Percentiles rank a stretch among this genome's conserved stretches.
These are phyloP conservation scores for Sturnus vulgaris DNA, from an alignment of 2,113 vertebrate genomes.

Conservation along the genomic window DNA sequence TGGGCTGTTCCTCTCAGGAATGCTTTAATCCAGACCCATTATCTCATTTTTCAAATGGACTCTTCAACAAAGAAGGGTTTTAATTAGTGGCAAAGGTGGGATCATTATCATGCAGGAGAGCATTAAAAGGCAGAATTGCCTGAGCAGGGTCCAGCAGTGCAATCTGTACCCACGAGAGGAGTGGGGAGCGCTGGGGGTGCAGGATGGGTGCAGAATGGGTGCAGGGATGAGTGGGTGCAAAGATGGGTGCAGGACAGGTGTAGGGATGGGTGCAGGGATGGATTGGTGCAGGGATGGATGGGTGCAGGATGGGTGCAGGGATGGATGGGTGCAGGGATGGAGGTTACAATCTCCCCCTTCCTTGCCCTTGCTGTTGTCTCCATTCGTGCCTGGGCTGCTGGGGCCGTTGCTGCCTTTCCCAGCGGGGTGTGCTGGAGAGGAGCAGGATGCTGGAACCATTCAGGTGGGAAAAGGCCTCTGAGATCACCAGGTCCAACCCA, in stretches of 20 bases:
- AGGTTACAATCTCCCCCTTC: background rate
- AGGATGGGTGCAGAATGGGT: background rate
- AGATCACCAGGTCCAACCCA: background rate
- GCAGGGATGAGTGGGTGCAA: background rate
- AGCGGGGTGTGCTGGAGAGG: background rate
- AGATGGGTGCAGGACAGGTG: too few species aligned
- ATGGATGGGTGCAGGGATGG: background rate
- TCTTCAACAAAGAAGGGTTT: background rate
- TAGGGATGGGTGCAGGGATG: too few species aligned
- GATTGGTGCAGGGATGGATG: too few species aligned
- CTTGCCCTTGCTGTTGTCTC: background rate
- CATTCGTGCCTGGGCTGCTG: background rate
- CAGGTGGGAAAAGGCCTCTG: background rate
- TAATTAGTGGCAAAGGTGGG: background rate
- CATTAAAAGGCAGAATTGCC: background rate
- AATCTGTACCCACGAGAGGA: background rate
- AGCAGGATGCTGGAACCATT: fast-evolving
- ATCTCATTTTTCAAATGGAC: background rate
- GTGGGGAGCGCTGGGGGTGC: background rate
- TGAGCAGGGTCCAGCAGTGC: background rate
- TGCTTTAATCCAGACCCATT: background rate
- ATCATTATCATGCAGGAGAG: background rate
- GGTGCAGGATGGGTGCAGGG: too few species aligned
- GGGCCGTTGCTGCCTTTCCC: background rate
- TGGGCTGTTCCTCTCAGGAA: background rate